These are phyloP conservation scores for Vollenhovia emeryi DNA, from an alignment of 1,140 invertebrate species.

Conservation along the genomic window DNA sequence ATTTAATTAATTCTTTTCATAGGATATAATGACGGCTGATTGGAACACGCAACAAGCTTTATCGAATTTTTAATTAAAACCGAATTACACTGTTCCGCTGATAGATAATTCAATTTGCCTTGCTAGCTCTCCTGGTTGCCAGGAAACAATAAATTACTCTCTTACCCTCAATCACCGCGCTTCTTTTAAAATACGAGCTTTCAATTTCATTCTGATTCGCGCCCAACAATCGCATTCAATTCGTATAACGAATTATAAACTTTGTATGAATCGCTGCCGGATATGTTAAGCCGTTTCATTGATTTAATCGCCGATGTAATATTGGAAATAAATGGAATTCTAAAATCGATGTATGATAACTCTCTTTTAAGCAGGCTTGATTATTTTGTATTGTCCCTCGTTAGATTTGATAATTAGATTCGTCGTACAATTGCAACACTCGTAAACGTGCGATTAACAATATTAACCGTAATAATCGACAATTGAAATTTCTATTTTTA, in stretches of 20 bases:
- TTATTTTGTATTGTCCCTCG: constrained; percentile 10
- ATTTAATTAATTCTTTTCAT: constrained; percentile 32
- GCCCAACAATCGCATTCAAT: neutral
- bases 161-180: constrained; percentile 4
- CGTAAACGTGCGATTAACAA: neutral
- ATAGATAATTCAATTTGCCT: constrained; percentile 34
- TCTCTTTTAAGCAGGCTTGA: neutral
- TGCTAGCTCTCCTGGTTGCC: neutral
- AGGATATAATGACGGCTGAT: constrained; percentile 31
- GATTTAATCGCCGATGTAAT: neutral
- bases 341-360: neutral
- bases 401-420: constrained; percentile 28
- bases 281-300: neutral
- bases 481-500: constrained; percentile 12
- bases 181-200: constrained; percentile 21
- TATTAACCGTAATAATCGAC: neutral
- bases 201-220: constrained; percentile 22
- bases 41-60: constrained; percentile 11
- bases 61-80: constrained; percentile 54
- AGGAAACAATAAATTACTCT: constrained; percentile 40
- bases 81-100: constrained; percentile 23
- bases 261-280: neutral
- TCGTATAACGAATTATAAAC: constrained; percentile 6
- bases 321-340: constrained; percentile 31
- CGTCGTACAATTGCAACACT: neutral